These are phyloP conservation scores for Psix sp. DNA, from an alignment of 1,140 invertebrate species.

Conservation along the genomic window DNA sequence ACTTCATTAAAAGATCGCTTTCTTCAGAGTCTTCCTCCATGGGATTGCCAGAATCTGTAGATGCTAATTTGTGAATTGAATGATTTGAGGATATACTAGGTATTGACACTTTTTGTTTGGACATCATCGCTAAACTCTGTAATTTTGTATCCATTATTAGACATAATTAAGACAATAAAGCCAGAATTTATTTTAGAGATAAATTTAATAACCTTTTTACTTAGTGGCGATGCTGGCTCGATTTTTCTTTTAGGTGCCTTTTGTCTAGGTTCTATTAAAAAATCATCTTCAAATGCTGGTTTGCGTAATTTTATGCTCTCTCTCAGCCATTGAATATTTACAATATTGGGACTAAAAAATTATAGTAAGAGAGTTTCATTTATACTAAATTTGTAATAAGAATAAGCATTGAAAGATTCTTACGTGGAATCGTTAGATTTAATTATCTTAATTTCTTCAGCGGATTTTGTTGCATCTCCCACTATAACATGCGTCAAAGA, in stretches of 20 bases:
- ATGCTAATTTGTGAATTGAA: constrained; percentile 20
- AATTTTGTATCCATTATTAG: constrained; percentile 17
- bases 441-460: constrained; percentile 74
- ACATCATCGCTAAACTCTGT: constrained; percentile 72
- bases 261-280: constrained; percentile 70
- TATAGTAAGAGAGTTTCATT: constrained; percentile 12
- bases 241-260: constrained; percentile 57
- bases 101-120: constrained; percentile 51
- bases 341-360: constrained; percentile 80
- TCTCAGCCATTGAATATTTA: constrained; percentile 85
- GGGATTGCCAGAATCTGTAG: constrained; percentile 24
- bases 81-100: constrained; percentile 3
- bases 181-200: background rate
- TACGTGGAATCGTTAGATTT: constrained; percentile 70
- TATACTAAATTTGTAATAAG: too few relatives aligned
- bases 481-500: constrained; percentile 88
- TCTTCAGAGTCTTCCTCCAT: constrained; percentile 37
- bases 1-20: constrained; percentile 56
- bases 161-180: background rate
- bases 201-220: constrained; percentile 65
- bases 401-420: too few relatives aligned
- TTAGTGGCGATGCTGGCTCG: constrained; percentile 79
- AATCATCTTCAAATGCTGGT: constrained; percentile 80
- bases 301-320: constrained; percentile 82
- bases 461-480: constrained; percentile 78